Evolutionary conservation across 2,797 vertebrate genomes (phyloP).

Genomic region (Columba guinea): DNA sequence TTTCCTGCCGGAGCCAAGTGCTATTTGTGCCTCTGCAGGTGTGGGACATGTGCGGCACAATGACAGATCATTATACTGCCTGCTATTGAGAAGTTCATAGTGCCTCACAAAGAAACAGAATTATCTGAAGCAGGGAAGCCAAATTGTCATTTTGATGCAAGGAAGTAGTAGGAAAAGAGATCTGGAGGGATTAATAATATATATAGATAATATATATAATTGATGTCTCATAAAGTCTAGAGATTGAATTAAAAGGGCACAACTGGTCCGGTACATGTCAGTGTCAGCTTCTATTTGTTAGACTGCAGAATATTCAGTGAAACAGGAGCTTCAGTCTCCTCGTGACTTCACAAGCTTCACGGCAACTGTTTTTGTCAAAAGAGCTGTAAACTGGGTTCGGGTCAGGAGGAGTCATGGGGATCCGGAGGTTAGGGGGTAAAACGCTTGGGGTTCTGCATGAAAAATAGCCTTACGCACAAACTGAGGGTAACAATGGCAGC

Average conservation of each 20-base stretch:
- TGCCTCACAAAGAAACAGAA: not conserved
- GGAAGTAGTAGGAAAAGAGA: not conserved
- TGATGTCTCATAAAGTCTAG: no score
- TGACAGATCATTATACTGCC: not conserved
- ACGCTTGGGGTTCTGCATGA: not conserved
- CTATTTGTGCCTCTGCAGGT: no score
- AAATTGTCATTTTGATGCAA: not conserved
- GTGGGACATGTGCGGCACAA: no score
- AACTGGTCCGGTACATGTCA: accelerated
- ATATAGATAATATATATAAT: no score
- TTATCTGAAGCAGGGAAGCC: not conserved
- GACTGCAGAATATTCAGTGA: accelerated
- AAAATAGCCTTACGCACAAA: not conserved
- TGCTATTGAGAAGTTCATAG: accelerated
- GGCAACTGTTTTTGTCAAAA: not conserved
- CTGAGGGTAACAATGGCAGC: not conserved
- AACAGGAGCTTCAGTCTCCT: not conserved
- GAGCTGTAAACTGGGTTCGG: not conserved
- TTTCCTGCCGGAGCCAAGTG: no score
- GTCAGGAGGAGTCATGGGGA: not conserved
- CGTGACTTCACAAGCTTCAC: no score
- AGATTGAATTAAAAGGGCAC: not conserved
- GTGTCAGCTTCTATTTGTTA: not conserved
- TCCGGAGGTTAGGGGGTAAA: not conserved
- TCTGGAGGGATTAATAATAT: no score